Evolutionary conservation across 2,797 vertebrate genomes (phyloP), one percentile per base, ranked within the genome.

Genomic region (Zonotrichia albicollis): DNA sequence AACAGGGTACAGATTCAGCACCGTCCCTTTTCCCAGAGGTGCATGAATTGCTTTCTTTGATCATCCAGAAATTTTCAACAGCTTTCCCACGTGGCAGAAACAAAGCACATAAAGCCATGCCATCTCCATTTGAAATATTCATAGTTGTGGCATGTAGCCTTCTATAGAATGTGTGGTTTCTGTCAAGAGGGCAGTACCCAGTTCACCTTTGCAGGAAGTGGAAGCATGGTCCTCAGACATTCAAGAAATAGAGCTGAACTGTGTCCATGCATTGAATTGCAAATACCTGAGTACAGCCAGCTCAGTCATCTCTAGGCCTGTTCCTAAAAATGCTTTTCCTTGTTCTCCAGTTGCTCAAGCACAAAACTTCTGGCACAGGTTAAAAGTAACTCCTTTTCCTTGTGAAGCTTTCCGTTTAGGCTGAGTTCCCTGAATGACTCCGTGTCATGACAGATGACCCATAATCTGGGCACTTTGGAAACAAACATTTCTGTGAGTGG

Each of bases 201-300:
- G 54, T 72, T 84, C 58, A 17, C 16, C 32, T 88, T 71, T 91
- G 61, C 26, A n/a, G 62, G 42, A 42, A 3, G 15, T 90, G 65
- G 43, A 73, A 87, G 34, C 17, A 5, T 9, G 3, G 30, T 77
- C 45, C 34, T 74, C 51, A 14, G 34, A 26, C 2, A 0, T 13
- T 70, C 0, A 0, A 66, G 72, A 85, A 66, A 32, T 7, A 66
- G 38, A 68, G 29, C 34, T 60, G 40, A 76, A 38, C 27, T 83
- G 13, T 32, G 23, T 65, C 0, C 0, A 13, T 61, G 27, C 16
- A 8, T 5, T 61, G 34, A 57, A 30, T 68, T 68, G 60, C 62
- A 57, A 40, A 60, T 57, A 13, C 42, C 81, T 50, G 38, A 18
- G n/a, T 43, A 20, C 53, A 76, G 72, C 43, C 78, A 38, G 48